Evolutionary conservation across 2,113 vertebrate genomes (phyloP).

Genomic region (Dendropsophus ebraccatus): DNA sequence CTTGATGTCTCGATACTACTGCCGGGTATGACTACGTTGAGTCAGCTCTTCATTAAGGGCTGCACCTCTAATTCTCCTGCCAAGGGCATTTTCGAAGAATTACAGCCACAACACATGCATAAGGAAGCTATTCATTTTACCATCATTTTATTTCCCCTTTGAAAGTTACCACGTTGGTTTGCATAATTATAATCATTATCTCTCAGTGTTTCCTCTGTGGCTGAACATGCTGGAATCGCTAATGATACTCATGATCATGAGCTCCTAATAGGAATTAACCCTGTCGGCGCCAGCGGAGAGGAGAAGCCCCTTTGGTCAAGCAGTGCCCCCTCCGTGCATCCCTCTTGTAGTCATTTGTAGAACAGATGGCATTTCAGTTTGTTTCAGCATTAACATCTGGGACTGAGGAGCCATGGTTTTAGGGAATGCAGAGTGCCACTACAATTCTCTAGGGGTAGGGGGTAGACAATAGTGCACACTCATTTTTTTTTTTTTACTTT

Average conservation of each 20-base stretch:
- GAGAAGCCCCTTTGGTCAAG: slow-evolving; percentile 14
- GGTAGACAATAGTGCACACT: slow-evolving; percentile 6
- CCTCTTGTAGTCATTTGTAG: slow-evolving; percentile 23
- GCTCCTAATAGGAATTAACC: slow-evolving; percentile 15
- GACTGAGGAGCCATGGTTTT: slow-evolving; percentile 44
- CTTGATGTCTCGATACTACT: neutral
- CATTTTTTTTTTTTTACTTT: slow-evolving; percentile 1
- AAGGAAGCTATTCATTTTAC: slow-evolving; percentile 43
- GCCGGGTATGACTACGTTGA: slow-evolving; percentile 10
- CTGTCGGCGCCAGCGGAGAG: neutral
- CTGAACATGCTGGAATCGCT: slow-evolving; percentile 15
- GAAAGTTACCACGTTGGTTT: slow-evolving; percentile 43
- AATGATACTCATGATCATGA: slow-evolving; percentile 31
- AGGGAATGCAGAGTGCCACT: slow-evolving; percentile 47
- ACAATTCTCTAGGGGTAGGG: slow-evolving; percentile 26
- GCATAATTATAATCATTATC: slow-evolving; percentile 48
- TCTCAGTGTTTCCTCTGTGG: slow-evolving; percentile 21
- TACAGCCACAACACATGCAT: slow-evolving; percentile 31
- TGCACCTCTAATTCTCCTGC: slow-evolving; percentile 43
- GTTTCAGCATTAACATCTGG: slow-evolving; percentile 49
- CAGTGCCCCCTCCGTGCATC: slow-evolving; percentile 16
- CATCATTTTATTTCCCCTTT: slow-evolving; percentile 40
- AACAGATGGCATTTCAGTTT: slow-evolving; percentile 56
- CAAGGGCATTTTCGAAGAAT: slow-evolving; percentile 38
- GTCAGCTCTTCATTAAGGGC: slow-evolving; percentile 20